Evolutionary conservation across 2,888 invertebrate genomes (phyloP), one percentile per base, ranked within the genome.

Genomic region (Coenonympha arcania): DNA sequence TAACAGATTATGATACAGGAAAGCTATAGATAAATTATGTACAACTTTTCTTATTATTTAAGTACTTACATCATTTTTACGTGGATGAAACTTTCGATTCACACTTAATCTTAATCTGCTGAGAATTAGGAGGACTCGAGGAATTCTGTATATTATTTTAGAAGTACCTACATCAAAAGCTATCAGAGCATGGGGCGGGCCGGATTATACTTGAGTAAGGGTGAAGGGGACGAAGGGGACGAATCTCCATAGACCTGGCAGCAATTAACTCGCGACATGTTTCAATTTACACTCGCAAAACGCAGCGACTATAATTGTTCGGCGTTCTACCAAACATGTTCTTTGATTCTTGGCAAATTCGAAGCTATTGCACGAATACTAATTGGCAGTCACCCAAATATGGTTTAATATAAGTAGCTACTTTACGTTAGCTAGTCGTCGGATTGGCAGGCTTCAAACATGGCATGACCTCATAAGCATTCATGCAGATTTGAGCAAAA

Each of bases 281-380:
- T 81, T 82, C 83, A 84, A 84, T 84, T 83, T 84, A 82, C 79
- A 81, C 79, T 80, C 76, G 76, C 82, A 77, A 81, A 81, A 78
- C 75, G 53, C 50, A 53, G 66, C 63, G 60, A 69, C 71, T 68
- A 67, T 67, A 53, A 65, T 68, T 70, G 64, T 69, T 46, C 42
- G 40, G 28, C 41, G 16, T 52, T 46, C 45, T 53, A 45, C 24
- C 24, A 24, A 15, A 37, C 24, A 20, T 53, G 41, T 50, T 37
- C 31, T 22, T 20, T n/a, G n/a, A n/a, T n/a, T 28, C 20, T 42
- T 42, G 19, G 30, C 26, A 30, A 31, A 22, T 33, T 15, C 8
- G 24, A 22, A 8, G 11, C n/a, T 11, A n/a, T n/a, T 3, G 28
- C 28, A n/a, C n/a, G n/a, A n/a, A n/a, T n/a, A n/a, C n/a, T n/a